Evolutionary conservation across 2,797 vertebrate species (phyloP).

Genomic region (Eleutherodactylus coqui): DNA sequence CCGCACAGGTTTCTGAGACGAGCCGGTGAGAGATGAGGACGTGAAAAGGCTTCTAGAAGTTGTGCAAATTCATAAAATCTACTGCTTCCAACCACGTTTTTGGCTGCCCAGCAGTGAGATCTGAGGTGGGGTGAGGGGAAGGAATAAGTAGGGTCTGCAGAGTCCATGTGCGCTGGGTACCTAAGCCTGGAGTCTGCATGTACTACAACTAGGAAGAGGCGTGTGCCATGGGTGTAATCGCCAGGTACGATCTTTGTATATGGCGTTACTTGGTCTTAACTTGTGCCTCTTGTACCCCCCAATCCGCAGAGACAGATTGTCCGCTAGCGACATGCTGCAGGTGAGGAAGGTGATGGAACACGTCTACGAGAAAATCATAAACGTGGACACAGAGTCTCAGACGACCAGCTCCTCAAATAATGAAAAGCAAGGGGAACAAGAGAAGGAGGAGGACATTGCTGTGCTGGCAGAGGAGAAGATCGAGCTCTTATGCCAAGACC

Average conservation of each 20-base stretch:
- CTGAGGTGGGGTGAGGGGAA: too few relatives aligned
- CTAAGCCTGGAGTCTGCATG: not conserved
- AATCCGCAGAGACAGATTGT: conserved; percentile 87
- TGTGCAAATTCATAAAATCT: too few relatives aligned
- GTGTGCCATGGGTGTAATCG: not conserved
- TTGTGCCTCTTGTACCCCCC: not conserved
- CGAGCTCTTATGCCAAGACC: conserved; percentile 98
- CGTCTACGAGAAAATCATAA: conserved; percentile 98
- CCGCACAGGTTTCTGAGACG: too few relatives aligned
- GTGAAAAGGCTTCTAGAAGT: too few relatives aligned
- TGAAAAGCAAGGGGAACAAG: conserved; percentile 95
- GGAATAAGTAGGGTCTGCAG: too few relatives aligned
- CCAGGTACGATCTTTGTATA: not conserved
- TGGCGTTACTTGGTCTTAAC: not conserved
- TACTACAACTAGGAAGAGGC: too few relatives aligned
- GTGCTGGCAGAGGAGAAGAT: conserved; percentile 98
- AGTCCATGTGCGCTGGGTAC: too few relatives aligned
- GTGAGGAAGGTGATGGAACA: conserved; percentile 99
- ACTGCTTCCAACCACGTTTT: too few relatives aligned
- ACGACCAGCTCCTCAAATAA: conserved; percentile 97
- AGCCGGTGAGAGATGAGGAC: too few relatives aligned
- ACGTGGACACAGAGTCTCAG: conserved; percentile 97
- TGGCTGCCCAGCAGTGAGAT: too few relatives aligned
- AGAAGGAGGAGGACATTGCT: conserved; percentile 97
- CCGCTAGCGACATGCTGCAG: conserved; percentile 98